Evolutionary conservation across 2,113 vertebrate species (phyloP), one percentile per base, ranked within the genome.

Genomic region (Telmatochromis sp.): DNA sequence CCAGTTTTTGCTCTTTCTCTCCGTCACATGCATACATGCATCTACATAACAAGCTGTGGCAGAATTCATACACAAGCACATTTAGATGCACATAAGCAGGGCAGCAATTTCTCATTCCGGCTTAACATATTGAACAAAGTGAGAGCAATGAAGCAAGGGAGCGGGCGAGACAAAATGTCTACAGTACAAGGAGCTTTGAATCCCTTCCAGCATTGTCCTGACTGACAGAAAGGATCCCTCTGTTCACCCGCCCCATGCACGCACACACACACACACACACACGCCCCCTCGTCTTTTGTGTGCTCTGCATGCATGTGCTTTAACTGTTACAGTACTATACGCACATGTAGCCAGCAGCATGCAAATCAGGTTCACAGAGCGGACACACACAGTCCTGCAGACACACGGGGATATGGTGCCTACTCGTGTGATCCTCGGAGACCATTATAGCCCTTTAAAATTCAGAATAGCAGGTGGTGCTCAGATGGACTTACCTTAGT

Each of bases 191-290:
- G 92, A 89, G 83, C 94, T 96, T 96, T 96, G 95, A 95, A 94
- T 94, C 15, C 83, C 91, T 93, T 95, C 96, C 94, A 95, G 93
- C 95, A 95, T 96, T 96, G 96, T 97, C 88, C 94, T 90, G 85
- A 91, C 87, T 91, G 91, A 94, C 91, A 95, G 95, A 96, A 96
- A 95, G 93, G 93, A 92, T 75, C 90, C 82, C 93, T 97, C 94
- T 97, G 96, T 97, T 95, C 86, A 80, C 60, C 70, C 89, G 79
- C 80, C 81, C n/a, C 19, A 53, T 84, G 47, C 83, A 84, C 73
- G 33, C 83, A 47, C 81, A 47, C 82, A 49, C 83, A 49, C 81
- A 47, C 82, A 49, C 83, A 45, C 63, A 65, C 82, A 54, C 37
- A 13, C 83, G 4, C 57, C 63, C 53, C 65, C 80, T 84, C 26